Percentiles rank a stretch among this genome's conserved stretches.
phyloP scores from a whole-genome alignment of 2,888 invertebrate species.

The Eudasyphora cyanicolor region DNA sequence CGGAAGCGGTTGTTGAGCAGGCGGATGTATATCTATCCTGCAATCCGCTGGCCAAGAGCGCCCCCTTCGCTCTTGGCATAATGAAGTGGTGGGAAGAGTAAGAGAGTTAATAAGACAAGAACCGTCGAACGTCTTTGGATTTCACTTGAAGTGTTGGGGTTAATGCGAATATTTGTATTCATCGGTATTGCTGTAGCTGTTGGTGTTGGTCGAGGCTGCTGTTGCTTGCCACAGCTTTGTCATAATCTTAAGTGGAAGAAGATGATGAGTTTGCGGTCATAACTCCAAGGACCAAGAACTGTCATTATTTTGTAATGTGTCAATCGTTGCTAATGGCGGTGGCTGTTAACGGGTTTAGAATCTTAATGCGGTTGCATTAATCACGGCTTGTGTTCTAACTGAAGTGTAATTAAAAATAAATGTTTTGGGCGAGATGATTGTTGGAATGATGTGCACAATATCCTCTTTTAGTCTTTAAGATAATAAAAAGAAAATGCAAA shows the following conservation, averaged over 20 bases:
- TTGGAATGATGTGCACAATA: too few species aligned
- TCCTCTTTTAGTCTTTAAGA: too few species aligned
- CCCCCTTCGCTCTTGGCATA: too few species aligned
- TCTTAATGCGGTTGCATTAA: background rate
- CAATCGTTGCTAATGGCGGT: background rate
- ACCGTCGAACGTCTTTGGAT: background rate
- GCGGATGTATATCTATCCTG: background rate
- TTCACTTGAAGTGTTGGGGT: background rate
- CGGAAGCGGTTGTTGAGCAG: background rate
- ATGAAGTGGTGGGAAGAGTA: conserved; percentile 26
- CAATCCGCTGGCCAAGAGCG: background rate
- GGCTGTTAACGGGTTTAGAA: background rate
- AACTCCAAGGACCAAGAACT: background rate
- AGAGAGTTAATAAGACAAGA: conserved; percentile 34
- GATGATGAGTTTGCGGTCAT: background rate
- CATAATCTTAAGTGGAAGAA: background rate
- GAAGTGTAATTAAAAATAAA: background rate
- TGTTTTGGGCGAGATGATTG: too few species aligned
- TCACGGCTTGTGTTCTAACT: background rate
- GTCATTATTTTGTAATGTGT: background rate
- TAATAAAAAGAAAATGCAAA: too few species aligned
- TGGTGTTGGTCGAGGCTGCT: background rate
- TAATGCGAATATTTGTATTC: conserved; percentile 17
- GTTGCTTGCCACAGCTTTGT: background rate
- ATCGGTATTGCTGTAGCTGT: background rate